phyloP scores from a whole-genome alignment of 1,140 invertebrate genomes.

The Gryllus bimaculatus region DNA sequence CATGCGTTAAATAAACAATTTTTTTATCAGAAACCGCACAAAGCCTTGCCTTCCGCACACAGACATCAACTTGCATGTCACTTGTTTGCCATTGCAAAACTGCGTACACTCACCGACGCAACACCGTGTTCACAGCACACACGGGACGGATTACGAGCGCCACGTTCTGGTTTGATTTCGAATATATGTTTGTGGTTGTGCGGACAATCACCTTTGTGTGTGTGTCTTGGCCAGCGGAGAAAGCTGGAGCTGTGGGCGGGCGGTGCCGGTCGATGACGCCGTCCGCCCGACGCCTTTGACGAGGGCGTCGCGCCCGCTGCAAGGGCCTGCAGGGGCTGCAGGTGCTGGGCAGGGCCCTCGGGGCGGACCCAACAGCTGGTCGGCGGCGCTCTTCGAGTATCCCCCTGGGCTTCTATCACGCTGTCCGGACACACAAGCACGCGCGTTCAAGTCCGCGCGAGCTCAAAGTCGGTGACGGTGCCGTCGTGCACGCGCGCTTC shows the following conservation, averaged over 20 bases:
- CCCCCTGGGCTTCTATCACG: conserved; percentile 69
- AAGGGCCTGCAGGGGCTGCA: conserved; percentile 29
- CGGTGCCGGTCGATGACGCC: conserved; percentile 26
- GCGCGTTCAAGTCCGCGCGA: conserved; percentile 74
- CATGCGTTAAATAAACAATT: too few species aligned
- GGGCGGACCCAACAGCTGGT: conserved; percentile 19
- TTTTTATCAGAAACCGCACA: too few species aligned
- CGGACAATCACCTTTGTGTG: background rate
- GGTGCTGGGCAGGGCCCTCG: conserved; percentile 29
- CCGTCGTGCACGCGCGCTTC: conserved; percentile 65
- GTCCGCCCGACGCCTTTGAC: conserved; percentile 36
- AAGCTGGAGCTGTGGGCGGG: conserved; percentile 52
- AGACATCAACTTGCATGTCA: too few species aligned
- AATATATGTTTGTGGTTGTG: too few species aligned
- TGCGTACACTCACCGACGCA: too few species aligned
- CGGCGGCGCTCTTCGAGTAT: conserved; percentile 51
- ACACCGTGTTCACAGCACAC: too few species aligned
- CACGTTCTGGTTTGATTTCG: too few species aligned
- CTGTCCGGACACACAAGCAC: conserved; percentile 71
- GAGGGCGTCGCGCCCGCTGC: conserved; percentile 24
- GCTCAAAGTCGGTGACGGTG: conserved; percentile 73
- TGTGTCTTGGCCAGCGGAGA: conserved; percentile 38
- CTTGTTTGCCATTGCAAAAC: too few species aligned
- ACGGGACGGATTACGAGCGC: too few species aligned
- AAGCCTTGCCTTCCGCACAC: too few species aligned